Evolutionary conservation across 2,113 vertebrate species (phyloP), one percentile per base, ranked within the genome.

Genomic region (Brachypteracias leptosomus): DNA sequence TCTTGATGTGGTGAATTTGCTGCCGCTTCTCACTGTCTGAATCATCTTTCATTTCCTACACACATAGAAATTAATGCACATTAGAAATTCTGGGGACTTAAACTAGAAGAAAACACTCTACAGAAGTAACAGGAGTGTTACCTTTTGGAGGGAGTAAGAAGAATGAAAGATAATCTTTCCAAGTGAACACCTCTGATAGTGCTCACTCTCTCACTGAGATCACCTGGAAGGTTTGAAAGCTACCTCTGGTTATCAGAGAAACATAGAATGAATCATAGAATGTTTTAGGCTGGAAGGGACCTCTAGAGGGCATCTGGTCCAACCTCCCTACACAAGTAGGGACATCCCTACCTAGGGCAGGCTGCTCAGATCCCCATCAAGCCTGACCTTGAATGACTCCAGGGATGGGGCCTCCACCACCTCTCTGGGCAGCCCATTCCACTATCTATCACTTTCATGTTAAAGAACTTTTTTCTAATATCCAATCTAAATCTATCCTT

Each of bases 1-100:
- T 99, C 98, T 99, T 99, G 94, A 99, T 99, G 95, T 99, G 99
- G 96, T 99, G 98, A 73, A 99, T 99, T 97, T 99, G 99, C 72
- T 99, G 99, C 88, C 98, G 98, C 96, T 99, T 99, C 92, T 99
- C 99, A 14, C 98, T 99, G 36, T 99, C 99, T 2, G 99, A 99
- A 93, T 99, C 99, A 84, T 99, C 99, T 96, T 99, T 99, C 99
- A 99, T 99, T 98, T 99, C 99, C 98, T 99, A 95, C 76, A 93
- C 6, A 75, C 46, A 46, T 13, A 61, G 20, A 96, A 95, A 95
- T 84, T 55, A 76, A 70, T 2, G 5, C 90, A 72, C 22, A 61
- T 68, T 19, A 65, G 79, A 38, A 95, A 93, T 22, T 31, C 26
- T 26, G 24, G 2, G 9, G 8, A 22, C 21, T 72, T 2, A 71